Percentiles rank a stretch among this genome's conserved stretches.
Evolutionary conservation across 2,797 vertebrate species (phyloP).

Genomic region (Fringilla coelebs): DNA sequence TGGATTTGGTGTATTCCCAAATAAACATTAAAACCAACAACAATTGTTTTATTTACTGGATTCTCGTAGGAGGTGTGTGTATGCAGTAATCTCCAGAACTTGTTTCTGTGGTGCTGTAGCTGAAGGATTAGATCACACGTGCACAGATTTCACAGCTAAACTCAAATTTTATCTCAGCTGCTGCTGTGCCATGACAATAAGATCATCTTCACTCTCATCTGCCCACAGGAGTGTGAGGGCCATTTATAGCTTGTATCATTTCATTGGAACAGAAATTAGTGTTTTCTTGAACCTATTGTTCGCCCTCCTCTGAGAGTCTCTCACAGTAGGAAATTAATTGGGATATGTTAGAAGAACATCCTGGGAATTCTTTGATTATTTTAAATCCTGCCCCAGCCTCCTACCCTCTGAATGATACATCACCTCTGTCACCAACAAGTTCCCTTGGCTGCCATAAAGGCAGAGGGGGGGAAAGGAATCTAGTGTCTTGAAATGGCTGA

Average conservation of each 20-base stretch:
- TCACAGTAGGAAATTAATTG: conserved; percentile 15
- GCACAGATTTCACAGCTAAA: neutral
- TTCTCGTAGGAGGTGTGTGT: neutral
- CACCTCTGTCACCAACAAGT: neutral
- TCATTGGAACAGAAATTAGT: neutral
- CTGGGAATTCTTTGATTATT: neutral
- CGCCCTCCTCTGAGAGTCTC: neutral
- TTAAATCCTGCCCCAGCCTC: neutral
- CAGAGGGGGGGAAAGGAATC: neutral
- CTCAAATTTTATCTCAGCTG: conserved; percentile 28
- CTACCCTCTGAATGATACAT: neutral
- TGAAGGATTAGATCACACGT: neutral
- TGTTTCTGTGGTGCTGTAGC: neutral
- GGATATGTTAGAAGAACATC: neutral
- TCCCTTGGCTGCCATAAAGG: neutral
- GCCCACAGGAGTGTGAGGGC: neutral
- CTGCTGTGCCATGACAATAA: neutral
- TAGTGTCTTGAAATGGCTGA: neutral
- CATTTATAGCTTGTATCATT: neutral
- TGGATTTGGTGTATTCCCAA: neutral
- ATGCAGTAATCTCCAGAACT: neutral
- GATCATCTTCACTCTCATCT: neutral
- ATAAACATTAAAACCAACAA: neutral
- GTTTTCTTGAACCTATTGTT: neutral
- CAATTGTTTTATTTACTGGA: conserved; percentile 19